These are phyloP conservation scores for Lamprologus tigripictilis DNA, from an alignment of 2,113 vertebrate genomes.

Conservation along the genomic window DNA sequence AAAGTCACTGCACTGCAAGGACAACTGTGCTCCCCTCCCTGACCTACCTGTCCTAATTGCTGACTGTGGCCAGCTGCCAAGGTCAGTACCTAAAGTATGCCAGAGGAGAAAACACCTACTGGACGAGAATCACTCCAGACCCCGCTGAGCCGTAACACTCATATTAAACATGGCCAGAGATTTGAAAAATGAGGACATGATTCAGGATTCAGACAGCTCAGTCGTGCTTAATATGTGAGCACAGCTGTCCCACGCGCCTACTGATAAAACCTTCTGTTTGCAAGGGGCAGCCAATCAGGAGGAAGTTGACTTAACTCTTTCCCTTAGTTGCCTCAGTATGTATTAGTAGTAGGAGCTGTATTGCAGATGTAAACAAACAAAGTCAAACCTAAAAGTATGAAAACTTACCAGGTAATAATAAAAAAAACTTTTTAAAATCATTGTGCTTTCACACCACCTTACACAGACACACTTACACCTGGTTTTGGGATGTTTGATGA, in stretches of 20 bases:
- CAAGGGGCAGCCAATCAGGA: neutral
- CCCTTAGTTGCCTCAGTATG: neutral
- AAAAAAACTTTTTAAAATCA: neutral
- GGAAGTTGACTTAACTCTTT: neutral
- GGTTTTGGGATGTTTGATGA: conserved; percentile 15
- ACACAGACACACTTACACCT: neutral
- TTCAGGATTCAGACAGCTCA: neutral
- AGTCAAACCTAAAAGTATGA: neutral
- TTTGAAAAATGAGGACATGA: neutral
- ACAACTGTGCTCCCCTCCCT: neutral
- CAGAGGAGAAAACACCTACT: neutral
- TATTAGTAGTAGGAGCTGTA: neutral
- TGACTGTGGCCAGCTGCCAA: neutral
- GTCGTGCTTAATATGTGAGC: neutral
- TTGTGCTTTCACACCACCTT: no score
- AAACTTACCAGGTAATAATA: neutral
- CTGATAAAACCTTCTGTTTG: neutral
- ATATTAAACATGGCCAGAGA: neutral
- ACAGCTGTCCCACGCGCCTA: neutral
- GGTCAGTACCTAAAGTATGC: neutral
- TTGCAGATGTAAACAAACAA: neutral
- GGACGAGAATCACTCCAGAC: neutral
- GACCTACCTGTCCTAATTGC: neutral
- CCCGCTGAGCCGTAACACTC: neutral
- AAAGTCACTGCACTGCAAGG: neutral